Percentiles rank a stretch among this genome's conserved stretches.
Evolutionary conservation across 1,140 invertebrate genomes (phyloP).

Genomic region (Drosophila athabasca): DNA sequence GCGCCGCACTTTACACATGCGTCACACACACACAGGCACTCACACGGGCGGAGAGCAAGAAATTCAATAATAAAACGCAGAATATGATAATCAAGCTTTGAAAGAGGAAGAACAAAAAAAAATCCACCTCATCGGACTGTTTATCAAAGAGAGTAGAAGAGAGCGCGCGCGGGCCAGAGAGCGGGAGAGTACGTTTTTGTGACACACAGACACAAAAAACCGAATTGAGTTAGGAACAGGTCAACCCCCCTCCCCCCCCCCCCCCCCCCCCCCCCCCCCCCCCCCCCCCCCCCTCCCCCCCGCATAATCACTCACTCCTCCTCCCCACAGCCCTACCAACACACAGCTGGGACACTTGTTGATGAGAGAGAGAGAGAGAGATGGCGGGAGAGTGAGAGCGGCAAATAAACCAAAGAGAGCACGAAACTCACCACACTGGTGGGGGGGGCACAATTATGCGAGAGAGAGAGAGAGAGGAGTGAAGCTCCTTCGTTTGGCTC

Average conservation of each 20-base stretch:
- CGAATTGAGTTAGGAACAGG: slow-evolving; percentile 61
- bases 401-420: not conserved
- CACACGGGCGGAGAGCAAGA: slow-evolving; percentile 22
- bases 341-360: slow-evolving; percentile 54
- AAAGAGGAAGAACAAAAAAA: slow-evolving; percentile 43
- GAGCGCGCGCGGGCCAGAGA: slow-evolving; percentile 13
- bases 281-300: slow-evolving; percentile 1
- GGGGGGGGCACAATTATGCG: not conserved
- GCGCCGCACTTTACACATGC: slow-evolving; percentile 66
- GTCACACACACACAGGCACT: slow-evolving; percentile 51
- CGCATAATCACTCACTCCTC: slow-evolving; percentile 16
- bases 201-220: slow-evolving; percentile 61
- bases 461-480: not conserved
- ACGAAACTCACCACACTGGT: slow-evolving; percentile 55
- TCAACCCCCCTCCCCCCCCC: not conserved
- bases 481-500: slow-evolving; percentile 57
- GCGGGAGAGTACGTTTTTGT: slow-evolving; percentile 36
- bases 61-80: slow-evolving; percentile 72
- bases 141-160: slow-evolving; percentile 45
- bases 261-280: not conserved
- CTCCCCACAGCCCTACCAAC: slow-evolving; percentile 10
- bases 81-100: slow-evolving; percentile 61
- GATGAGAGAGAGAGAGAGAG: slow-evolving; percentile 31
- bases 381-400: not conserved
- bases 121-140: slow-evolving; percentile 48